phyloP scores from a whole-genome alignment of 2,888 invertebrate genomes.

The Elysia crispata region DNA sequence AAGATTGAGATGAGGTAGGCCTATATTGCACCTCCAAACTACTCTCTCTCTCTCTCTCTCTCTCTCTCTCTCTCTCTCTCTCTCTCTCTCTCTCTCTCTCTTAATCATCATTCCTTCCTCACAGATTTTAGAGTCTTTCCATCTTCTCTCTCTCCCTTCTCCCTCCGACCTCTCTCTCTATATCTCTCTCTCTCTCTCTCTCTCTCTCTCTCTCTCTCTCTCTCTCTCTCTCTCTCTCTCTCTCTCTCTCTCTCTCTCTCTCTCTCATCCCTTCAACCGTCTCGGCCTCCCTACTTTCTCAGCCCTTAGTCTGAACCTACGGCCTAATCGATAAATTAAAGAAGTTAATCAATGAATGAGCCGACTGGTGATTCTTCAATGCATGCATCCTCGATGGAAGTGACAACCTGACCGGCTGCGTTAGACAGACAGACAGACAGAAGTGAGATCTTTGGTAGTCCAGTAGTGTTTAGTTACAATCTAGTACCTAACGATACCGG shows the following conservation, averaged over 20 bases:
- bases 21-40: not conserved
- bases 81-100: constrained; percentile 19
- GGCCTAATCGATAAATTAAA: too few relatives aligned
- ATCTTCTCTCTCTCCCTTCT: constrained; percentile 12
- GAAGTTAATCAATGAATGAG: too few relatives aligned
- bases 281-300: not conserved
- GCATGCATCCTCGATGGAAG: too few relatives aligned
- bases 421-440: too few relatives aligned
- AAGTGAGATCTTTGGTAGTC: too few relatives aligned
- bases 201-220: not conserved
- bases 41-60: not conserved
- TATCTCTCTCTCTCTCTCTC: not conserved
- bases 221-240: not conserved
- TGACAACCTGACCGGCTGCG: too few relatives aligned
- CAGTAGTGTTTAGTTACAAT: too few relatives aligned
- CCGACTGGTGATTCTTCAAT: too few relatives aligned
- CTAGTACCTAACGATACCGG: too few relatives aligned
- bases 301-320: not conserved
- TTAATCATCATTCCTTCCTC: not conserved
- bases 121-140: not conserved
- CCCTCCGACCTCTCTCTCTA: not conserved
- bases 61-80: constrained; percentile 1
- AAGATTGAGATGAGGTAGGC: not conserved
- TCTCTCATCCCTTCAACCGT: not conserved
- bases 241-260: not conserved